Percentiles rank a stretch among this genome's conserved stretches.
Conservation (phyloP, 2,888 invertebrate species). For the Torymus texanus region DNA sequence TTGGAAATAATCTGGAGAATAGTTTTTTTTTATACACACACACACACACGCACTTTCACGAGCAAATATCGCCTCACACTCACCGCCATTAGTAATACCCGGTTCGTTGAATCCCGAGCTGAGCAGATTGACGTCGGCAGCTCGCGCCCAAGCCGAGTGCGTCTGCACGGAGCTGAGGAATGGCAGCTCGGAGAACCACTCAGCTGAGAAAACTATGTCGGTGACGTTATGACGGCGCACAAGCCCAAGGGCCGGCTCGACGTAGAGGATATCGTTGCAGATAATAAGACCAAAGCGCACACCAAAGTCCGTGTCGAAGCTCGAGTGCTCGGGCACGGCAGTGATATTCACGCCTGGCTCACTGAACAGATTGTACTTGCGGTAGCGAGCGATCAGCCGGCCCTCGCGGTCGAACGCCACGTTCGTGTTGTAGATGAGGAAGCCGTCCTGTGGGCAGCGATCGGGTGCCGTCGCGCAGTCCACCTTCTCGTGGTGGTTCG, state of each 20-base stretch:
- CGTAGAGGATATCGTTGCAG: conserved; percentile 78
- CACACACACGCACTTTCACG: no score
- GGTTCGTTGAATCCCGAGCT: conserved; percentile 75
- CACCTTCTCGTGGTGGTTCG: conserved; percentile 75
- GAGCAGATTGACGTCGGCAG: conserved; percentile 75
- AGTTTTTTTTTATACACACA: no score
- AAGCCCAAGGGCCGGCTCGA: conserved; percentile 74
- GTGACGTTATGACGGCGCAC: conserved; percentile 71
- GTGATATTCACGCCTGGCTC: conserved; percentile 74
- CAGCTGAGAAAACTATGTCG: conserved; percentile 76
- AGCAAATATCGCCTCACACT: not conserved
- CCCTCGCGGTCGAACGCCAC: conserved; percentile 77
- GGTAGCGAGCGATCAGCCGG: conserved; percentile 76
- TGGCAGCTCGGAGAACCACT: conserved; percentile 78
- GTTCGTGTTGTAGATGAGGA: conserved; percentile 76
- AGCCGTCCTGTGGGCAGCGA: conserved; percentile 67
- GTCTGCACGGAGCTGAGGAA: conserved; percentile 74
- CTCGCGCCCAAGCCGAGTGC: conserved; percentile 74
- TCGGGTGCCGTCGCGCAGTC: conserved; percentile 17
- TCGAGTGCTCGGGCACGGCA: conserved; percentile 68
- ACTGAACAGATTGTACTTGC: conserved; percentile 75
- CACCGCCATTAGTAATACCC: conserved; percentile 61
- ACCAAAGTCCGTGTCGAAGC: conserved; percentile 77
- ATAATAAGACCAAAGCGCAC: conserved; percentile 77
- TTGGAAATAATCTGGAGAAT: no score